phyloP scores from a whole-genome alignment of 1,140 invertebrate genomes.

The Uloborus diversus region DNA sequence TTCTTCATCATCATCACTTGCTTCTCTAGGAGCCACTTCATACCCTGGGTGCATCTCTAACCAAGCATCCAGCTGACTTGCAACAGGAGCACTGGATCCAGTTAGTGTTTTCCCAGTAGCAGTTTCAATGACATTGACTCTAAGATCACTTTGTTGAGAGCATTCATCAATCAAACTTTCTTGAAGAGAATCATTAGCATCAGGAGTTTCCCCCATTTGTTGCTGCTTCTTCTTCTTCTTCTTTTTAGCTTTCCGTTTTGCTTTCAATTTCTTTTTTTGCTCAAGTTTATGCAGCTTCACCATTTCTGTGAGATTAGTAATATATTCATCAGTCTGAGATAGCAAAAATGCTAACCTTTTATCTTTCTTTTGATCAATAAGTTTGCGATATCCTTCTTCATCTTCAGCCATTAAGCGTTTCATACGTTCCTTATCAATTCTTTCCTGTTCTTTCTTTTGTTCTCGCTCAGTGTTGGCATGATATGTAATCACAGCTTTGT shows the following conservation, averaged over 20 bases:
- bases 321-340: constrained; percentile 98
- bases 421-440: constrained; percentile 99
- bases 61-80: constrained; percentile 84
- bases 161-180: constrained; percentile 68
- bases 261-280: constrained; percentile 82
- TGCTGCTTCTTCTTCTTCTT: constrained; percentile 33
- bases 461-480: constrained; percentile 98
- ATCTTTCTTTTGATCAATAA: constrained; percentile 99
- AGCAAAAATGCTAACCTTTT: constrained; percentile 96
- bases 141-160: constrained; percentile 77
- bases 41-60: constrained; percentile 71
- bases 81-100: constrained; percentile 89
- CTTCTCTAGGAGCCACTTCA: constrained; percentile 75
- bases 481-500: constrained; percentile 94
- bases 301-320: constrained; percentile 94
- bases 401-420: constrained; percentile 95
- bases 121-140: constrained; percentile 86
- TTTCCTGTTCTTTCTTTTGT: constrained; percentile 98
- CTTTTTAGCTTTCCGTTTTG: constrained; percentile 73
- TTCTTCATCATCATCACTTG: constrained; percentile 64
- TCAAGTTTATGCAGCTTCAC: constrained; percentile 93
- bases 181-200: constrained; percentile 1
- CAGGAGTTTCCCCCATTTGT: constrained; percentile 1
- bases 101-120: constrained; percentile 80
- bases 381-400: constrained; percentile 90